Evolutionary conservation across 2,888 invertebrate genomes (phyloP).

Genomic region (Parnassius mnemosyne): DNA sequence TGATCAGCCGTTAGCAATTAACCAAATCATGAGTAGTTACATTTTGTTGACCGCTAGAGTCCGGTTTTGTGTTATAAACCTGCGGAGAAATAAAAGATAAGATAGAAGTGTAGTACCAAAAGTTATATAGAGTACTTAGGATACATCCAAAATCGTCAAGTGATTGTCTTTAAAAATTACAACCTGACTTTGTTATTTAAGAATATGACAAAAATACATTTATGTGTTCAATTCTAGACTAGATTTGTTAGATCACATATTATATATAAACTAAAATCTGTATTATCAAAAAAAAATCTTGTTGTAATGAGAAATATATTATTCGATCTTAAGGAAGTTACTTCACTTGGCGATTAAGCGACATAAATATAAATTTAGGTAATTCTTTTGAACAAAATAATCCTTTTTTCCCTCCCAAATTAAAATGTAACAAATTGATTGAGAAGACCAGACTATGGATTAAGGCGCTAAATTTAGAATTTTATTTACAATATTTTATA

Average conservation of each 20-base stretch:
- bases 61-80: constrained; percentile 82
- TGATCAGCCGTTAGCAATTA: constrained; percentile 74
- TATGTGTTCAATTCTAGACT: too few relatives aligned
- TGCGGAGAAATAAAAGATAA: constrained; percentile 78
- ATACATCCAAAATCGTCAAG: constrained; percentile 54
- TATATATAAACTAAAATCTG: too few relatives aligned
- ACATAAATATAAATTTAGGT: constrained; percentile 50
- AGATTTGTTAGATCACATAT: too few relatives aligned
- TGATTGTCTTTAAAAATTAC: constrained; percentile 38
- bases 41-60: constrained; percentile 80
- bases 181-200: too few relatives aligned
- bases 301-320: too few relatives aligned
- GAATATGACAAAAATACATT: too few relatives aligned
- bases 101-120: constrained; percentile 69
- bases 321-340: too few relatives aligned
- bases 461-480: too few relatives aligned
- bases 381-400: constrained; percentile 40
- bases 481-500: neutral
- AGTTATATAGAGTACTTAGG: constrained; percentile 51
- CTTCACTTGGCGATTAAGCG: constrained; percentile 64
- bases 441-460: constrained; percentile 10
- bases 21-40: constrained; percentile 75
- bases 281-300: too few relatives aligned
- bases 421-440: constrained; percentile 24
- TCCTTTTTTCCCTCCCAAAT: constrained; percentile 31